Evolutionary conservation across 1,140 invertebrate species (phyloP).

Genomic region (Nylanderia fulva): DNA sequence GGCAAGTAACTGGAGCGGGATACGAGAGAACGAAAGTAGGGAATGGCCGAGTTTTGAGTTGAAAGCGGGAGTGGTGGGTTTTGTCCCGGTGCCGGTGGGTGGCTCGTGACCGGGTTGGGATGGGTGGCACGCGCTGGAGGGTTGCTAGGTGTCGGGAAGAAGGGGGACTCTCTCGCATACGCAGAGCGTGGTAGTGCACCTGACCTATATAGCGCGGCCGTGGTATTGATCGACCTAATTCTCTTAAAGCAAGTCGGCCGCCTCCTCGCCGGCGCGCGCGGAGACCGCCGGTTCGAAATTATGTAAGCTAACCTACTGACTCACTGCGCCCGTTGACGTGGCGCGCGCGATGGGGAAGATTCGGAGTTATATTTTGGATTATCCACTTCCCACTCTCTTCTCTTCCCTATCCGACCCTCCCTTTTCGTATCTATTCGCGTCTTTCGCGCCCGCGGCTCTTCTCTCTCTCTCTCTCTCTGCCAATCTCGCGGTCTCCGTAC

Average conservation of each 20-base stretch:
- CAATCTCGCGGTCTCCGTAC: neutral
- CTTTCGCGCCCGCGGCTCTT: neutral
- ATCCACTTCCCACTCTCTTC: neutral
- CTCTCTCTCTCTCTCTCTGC: neutral
- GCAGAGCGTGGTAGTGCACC: slow-evolving; percentile 80
- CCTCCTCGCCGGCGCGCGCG: slow-evolving; percentile 53
- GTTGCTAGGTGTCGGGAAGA: slow-evolving; percentile 54
- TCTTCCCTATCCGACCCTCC: neutral
- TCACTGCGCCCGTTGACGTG: slow-evolving; percentile 77
- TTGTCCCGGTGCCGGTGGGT: slow-evolving; percentile 60
- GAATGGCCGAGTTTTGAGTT: slow-evolving; percentile 59
- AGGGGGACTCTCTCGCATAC: slow-evolving; percentile 58
- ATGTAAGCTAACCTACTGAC: slow-evolving; percentile 83
- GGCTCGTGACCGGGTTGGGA: slow-evolving; percentile 31
- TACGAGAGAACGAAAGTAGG: slow-evolving; percentile 53
- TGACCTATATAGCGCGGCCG: slow-evolving; percentile 81
- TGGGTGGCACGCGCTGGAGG: slow-evolving; percentile 25
- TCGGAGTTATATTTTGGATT: slow-evolving; percentile 45
- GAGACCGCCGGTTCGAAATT: slow-evolving; percentile 78
- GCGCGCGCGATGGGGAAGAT: slow-evolving; percentile 60
- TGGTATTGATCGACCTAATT: slow-evolving; percentile 85
- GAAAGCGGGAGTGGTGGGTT: slow-evolving; percentile 56
- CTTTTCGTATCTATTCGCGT: neutral
- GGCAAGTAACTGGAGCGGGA: neutral
- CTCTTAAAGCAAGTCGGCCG: slow-evolving; percentile 59